Percentiles rank a stretch among this genome's conserved stretches.
These are phyloP conservation scores for Ladona fulva DNA, from an alignment of 1,140 invertebrate genomes.

Conservation along the genomic window DNA sequence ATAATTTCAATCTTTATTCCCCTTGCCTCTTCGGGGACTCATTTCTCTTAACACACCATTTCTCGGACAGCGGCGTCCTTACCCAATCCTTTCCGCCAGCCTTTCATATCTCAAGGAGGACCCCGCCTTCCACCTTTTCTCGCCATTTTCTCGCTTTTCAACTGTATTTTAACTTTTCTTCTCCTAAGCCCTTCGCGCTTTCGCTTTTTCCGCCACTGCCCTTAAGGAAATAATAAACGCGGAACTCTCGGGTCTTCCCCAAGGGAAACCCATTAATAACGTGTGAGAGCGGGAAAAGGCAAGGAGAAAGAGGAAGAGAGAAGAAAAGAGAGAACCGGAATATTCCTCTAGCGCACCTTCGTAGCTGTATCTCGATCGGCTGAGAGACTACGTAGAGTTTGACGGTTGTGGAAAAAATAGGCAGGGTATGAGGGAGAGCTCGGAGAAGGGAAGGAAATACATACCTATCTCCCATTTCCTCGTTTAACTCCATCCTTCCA, in stretches of 20 bases:
- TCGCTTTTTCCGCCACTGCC: not conserved
- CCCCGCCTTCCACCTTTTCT: no score
- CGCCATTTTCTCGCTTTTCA: no score
- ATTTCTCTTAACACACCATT: not conserved
- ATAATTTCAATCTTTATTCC: not conserved
- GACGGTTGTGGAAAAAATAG: not conserved
- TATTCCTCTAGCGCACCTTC: no score
- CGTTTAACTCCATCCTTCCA: no score
- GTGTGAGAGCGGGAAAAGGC: not conserved
- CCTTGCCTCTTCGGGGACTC: not conserved
- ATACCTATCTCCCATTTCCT: no score
- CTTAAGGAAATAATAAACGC: conserved; percentile 10
- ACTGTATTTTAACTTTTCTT: no score
- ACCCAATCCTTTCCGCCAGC: no score
- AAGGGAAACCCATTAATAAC: not conserved
- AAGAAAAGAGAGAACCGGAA: not conserved
- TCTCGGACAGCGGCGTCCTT: not conserved
- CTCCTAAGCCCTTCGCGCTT: not conserved
- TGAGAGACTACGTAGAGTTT: not conserved
- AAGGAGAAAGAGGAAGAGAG: not conserved
- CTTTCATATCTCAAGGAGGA: no score
- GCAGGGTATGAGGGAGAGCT: no score
- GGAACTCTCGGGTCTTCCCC: not conserved
- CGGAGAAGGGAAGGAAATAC: not conserved
- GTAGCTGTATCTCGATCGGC: no score